Conservation (phyloP, 2,888 invertebrate species). For the Phytoseiulus persimilis region DNA sequence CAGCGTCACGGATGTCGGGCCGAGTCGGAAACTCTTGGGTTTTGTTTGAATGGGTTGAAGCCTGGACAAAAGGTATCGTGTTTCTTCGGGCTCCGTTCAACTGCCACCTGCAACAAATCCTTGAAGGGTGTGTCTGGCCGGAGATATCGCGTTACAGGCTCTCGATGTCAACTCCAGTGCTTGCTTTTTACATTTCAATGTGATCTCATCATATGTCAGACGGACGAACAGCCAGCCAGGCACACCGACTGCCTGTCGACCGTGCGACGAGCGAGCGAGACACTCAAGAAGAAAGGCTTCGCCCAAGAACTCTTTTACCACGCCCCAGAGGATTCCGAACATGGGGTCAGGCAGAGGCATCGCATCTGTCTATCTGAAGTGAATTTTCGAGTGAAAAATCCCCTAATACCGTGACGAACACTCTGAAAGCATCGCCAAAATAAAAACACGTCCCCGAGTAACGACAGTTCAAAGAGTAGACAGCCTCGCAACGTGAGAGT, state of each 20-base stretch:
- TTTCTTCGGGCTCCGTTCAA: not conserved
- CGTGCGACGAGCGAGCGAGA: not conserved
- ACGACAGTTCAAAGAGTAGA: not conserved
- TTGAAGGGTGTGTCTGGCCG: not conserved
- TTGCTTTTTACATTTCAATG: constrained; percentile 33
- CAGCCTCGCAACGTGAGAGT: not conserved
- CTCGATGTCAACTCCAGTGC: not conserved
- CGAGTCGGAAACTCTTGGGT: not conserved
- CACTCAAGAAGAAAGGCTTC: constrained; percentile 5
- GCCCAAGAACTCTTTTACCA: not conserved
- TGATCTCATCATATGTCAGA: constrained; percentile 11
- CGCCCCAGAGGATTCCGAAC: not conserved
- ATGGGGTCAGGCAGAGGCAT: not conserved
- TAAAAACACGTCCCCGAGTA: not conserved
- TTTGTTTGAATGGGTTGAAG: not conserved
- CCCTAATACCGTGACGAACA: not conserved
- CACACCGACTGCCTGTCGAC: not conserved
- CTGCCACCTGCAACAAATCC: constrained; percentile 37
- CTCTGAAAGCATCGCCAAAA: not conserved
- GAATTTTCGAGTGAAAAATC: not conserved
- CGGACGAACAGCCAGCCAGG: not conserved
- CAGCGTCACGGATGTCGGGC: not conserved
- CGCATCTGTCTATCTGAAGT: not conserved
- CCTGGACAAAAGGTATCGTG: not conserved
- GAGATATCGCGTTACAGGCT: not conserved